Evolutionary conservation across 2,797 vertebrate species (phyloP).

Genomic region (Phrynocephalus guinanensis): DNA sequence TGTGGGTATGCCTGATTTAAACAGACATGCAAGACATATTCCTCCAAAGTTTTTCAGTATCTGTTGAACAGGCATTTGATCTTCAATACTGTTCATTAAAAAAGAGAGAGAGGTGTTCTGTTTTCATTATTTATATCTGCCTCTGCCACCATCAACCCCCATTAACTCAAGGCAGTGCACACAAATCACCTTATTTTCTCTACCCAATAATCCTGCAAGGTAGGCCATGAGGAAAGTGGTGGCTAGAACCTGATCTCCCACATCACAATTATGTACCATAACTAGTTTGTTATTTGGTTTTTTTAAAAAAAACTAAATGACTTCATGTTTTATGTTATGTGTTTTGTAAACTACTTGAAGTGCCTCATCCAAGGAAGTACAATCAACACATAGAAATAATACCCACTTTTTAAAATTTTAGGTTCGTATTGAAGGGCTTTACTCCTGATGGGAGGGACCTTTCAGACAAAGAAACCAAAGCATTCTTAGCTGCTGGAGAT

Average conservation of each 20-base stretch:
- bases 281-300: neutral
- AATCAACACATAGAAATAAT: neutral
- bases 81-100: neutral
- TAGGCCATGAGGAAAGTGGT: neutral
- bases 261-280: no score
- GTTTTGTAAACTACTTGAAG: neutral
- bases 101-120: neutral
- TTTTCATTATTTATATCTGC: neutral
- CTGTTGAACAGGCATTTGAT: neutral
- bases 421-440: slow-evolving; percentile 91
- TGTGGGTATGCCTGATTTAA: neutral
- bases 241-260: no score
- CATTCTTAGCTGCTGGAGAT: slow-evolving; percentile 89
- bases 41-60: neutral
- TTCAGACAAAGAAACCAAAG: slow-evolving; percentile 90
- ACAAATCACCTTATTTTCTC: neutral
- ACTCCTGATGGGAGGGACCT: slow-evolving; percentile 88
- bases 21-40: neutral
- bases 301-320: neutral
- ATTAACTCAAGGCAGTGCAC: neutral
- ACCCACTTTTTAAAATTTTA: slow-evolving; percentile 54
- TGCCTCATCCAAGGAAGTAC: neutral
- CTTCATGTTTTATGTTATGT: neutral
- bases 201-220: neutral
- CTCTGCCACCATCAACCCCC: neutral